Evolutionary conservation across 2,113 vertebrate species (phyloP).

Genomic region (Gymnobelideus leadbeateri): DNA sequence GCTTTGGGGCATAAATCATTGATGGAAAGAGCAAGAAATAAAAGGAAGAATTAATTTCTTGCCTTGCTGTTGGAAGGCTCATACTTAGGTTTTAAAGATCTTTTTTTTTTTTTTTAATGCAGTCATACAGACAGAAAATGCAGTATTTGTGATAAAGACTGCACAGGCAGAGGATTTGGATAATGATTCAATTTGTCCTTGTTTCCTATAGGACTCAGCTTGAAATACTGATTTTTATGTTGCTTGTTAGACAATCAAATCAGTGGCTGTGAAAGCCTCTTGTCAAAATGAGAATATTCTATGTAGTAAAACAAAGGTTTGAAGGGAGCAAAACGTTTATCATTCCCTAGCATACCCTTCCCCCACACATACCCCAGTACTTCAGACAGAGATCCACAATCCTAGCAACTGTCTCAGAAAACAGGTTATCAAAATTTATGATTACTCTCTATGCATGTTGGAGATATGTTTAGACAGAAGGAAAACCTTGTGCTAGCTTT

Average conservation of each 20-base stretch:
- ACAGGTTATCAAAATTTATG: not conserved
- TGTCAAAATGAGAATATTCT: not conserved
- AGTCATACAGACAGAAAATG: not conserved
- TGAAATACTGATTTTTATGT: not conserved
- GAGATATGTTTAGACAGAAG: not conserved
- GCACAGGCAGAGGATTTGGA: too few species aligned
- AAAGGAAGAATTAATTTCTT: constrained; percentile 54
- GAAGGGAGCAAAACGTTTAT: not conserved
- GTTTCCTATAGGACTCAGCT: not conserved
- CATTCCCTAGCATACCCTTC: fast-evolving
- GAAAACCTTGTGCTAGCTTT: not conserved
- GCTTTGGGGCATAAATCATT: constrained; percentile 68
- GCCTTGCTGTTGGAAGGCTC: not conserved
- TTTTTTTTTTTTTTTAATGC: not conserved
- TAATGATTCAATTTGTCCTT: not conserved
- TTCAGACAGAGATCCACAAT: not conserved
- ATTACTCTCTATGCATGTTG: not conserved
- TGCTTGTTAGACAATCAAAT: not conserved
- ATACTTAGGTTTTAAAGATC: too few species aligned
- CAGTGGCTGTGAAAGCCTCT: not conserved
- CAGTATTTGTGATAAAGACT: fast-evolving
- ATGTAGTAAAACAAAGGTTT: not conserved
- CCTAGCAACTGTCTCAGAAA: not conserved
- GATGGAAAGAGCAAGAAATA: constrained; percentile 46
- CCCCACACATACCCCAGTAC: not conserved